Evolutionary conservation across 2,113 vertebrate genomes (phyloP).

Genomic region (Oncorhynchus kisutch): DNA sequence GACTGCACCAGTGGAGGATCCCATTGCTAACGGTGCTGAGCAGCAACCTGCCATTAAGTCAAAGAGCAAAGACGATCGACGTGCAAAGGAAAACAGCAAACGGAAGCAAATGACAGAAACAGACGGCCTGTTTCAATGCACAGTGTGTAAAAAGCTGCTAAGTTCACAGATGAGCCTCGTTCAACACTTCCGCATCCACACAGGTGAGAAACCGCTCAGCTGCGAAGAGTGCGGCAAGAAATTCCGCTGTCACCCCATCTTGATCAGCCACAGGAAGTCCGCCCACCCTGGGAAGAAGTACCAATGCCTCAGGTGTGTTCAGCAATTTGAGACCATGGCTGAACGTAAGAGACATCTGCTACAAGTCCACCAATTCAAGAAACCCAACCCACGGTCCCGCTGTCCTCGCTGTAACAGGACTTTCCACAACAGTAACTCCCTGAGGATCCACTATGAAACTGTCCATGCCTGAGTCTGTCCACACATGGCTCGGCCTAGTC

Average conservation of each 20-base stretch:
- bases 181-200: conserved; percentile 45
- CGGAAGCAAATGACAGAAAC: background rate
- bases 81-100: background rate
- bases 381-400: background rate
- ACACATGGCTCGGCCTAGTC: background rate
- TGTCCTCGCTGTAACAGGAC: conserved; percentile 28
- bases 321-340: background rate
- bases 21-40: background rate
- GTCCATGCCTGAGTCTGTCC: background rate
- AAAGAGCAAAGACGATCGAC: background rate
- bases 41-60: background rate
- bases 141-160: conserved; percentile 13
- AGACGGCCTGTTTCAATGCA: conserved; percentile 10
- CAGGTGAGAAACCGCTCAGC: conserved; percentile 23
- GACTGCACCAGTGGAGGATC: conserved; percentile 40
- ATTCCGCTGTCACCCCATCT: background rate
- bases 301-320: background rate
- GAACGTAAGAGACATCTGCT: background rate
- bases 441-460: conserved; percentile 3
- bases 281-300: background rate
- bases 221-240: conserved; percentile 17
- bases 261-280: background rate
- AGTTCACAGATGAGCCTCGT: background rate
- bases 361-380: background rate
- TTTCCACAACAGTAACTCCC: background rate